Evolutionary conservation across 2,888 invertebrate species (phyloP).

Genomic region (Drosophila recens): DNA sequence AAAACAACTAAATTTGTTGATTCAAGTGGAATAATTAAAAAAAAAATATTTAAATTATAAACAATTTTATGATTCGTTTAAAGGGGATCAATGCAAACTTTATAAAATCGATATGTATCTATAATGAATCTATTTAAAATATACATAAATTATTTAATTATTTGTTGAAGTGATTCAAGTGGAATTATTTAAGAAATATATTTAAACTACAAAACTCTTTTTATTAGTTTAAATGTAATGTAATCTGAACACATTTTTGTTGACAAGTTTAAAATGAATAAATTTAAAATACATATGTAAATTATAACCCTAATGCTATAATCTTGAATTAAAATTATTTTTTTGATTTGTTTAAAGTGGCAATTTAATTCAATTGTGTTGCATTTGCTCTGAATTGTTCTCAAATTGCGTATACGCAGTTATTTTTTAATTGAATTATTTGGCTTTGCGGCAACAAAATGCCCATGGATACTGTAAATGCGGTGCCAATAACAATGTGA

Average conservation of each 20-base stretch:
- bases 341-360: slow-evolving; percentile 34
- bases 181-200: no score
- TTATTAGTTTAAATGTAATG: no score
- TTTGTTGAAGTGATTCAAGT: no score
- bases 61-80: not conserved
- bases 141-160: no score
- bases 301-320: no score
- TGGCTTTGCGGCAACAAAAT: slow-evolving; percentile 30
- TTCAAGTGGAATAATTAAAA: no score
- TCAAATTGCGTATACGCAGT: slow-evolving; percentile 52
- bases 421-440: slow-evolving; percentile 59
- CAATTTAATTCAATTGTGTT: slow-evolving; percentile 67
- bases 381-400: slow-evolving; percentile 59
- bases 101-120: no score
- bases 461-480: slow-evolving; percentile 11
- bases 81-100: no score
- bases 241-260: not conserved
- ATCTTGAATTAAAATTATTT: not conserved
- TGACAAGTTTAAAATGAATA: not conserved
- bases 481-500: slow-evolving; percentile 12
- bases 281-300: no score
- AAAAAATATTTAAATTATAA: not conserved
- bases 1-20: no score
- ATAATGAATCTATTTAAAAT: no score
- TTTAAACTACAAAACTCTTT: no score